Evolutionary conservation across 2,113 vertebrate genomes (phyloP).

Genomic region (Stigmatopora nigra): DNA sequence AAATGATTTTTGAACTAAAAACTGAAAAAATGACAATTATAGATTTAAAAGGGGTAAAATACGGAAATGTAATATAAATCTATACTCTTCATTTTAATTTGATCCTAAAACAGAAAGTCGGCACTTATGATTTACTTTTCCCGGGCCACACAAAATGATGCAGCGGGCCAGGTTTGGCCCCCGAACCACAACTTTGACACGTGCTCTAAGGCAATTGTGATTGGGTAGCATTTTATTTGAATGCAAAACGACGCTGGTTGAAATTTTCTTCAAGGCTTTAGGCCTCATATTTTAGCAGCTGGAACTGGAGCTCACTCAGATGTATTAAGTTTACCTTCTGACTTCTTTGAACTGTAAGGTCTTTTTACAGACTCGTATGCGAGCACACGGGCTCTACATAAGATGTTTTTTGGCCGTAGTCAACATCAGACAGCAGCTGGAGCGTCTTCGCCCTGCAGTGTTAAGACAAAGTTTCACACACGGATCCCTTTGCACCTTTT

Average conservation of each 20-base stretch:
- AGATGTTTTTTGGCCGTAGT: neutral
- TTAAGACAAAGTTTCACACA: slow-evolving; percentile 54
- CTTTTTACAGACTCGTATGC: slow-evolving; percentile 31
- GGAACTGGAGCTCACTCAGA: slow-evolving; percentile 34
- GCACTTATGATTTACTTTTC: too few species aligned
- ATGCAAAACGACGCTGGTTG: neutral
- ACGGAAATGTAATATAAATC: too few species aligned
- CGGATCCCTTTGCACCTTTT: slow-evolving; percentile 45
- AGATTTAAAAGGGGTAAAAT: too few species aligned
- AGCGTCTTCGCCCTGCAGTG: slow-evolving; percentile 32
- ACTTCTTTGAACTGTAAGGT: slow-evolving; percentile 45
- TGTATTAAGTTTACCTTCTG: slow-evolving; percentile 46
- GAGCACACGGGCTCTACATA: slow-evolving; percentile 1
- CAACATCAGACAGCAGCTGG: slow-evolving; percentile 8
- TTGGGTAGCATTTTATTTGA: neutral
- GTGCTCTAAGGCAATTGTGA: neutral
- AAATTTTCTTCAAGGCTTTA: slow-evolving; percentile 24
- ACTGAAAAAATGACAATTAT: too few species aligned
- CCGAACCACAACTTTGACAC: too few species aligned
- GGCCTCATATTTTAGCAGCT: slow-evolving; percentile 50
- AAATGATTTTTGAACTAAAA: too few species aligned
- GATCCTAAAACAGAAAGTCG: too few species aligned
- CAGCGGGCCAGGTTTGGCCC: too few species aligned
- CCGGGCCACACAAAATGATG: too few species aligned
- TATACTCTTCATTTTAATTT: too few species aligned